A percentile compares a stretch with the other conserved stretches of the same genome.
Evolutionary conservation across 2,113 vertebrate species (phyloP).

Genomic region (Mobula hypostoma): DNA sequence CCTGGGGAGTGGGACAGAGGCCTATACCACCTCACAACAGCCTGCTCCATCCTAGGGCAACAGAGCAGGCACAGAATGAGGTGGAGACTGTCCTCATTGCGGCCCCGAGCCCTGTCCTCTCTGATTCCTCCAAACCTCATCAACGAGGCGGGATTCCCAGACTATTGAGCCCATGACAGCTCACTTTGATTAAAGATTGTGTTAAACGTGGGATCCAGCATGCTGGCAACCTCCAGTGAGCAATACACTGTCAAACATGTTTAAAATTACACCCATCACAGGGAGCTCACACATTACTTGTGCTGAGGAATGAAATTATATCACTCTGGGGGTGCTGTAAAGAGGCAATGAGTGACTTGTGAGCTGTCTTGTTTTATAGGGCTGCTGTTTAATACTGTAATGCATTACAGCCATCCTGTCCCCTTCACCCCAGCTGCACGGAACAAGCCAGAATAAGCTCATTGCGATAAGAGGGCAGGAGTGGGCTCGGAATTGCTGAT

Average conservation of each 20-base stretch:
- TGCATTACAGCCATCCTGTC: not conserved
- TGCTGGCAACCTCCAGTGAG: not conserved
- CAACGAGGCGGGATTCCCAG: not conserved
- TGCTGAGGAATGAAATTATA: not conserved
- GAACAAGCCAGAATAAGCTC: too few species aligned
- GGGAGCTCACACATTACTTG: not conserved
- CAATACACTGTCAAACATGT: slow-evolving; percentile 19
- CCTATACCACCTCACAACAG: too few species aligned
- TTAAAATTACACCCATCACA: slow-evolving; percentile 24
- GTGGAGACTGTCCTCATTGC: too few species aligned
- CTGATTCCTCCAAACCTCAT: not conserved
- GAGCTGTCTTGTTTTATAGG: not conserved
- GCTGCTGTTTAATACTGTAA: not conserved
- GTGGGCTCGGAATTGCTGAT: too few species aligned
- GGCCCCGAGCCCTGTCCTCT: not conserved
- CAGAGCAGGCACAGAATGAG: too few species aligned
- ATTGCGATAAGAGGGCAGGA: too few species aligned
- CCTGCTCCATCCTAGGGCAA: too few species aligned
- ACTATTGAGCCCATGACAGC: not conserved
- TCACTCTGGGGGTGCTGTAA: slow-evolving; percentile 25
- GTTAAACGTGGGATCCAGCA: not conserved
- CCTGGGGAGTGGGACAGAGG: too few species aligned
- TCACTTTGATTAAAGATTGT: slow-evolving; percentile 10
- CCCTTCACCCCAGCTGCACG: not conserved
- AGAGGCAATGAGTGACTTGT: not conserved